Base-by-base conservation (phyloP, 2,113 vertebrate genomes). In the Pseudorhombus dupliciocellatus region DNA sequence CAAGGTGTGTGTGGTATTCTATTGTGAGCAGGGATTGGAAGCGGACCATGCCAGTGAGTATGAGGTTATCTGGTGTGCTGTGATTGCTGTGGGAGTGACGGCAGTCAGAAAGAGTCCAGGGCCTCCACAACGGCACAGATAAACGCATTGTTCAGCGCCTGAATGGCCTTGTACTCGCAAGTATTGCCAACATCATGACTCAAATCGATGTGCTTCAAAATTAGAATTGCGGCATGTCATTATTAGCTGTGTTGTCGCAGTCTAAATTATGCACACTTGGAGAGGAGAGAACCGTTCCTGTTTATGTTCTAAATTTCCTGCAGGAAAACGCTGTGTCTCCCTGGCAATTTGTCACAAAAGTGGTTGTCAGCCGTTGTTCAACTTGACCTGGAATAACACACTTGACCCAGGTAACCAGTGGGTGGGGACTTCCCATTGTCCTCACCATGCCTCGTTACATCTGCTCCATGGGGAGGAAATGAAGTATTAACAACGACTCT, bases 11-110 rank as follows among this genome's bases (percentile, higher is more conserved):
- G 26, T 54, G 18, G 20, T 22, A 57, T 80, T 58, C 52, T 57
- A 28, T 62, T 54, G 63, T 21, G 51, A 42, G 40, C 50, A 61
- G 69, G 60, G 46, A 75, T 64, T 42, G 22, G 37, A 58, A 37
- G 59, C 28, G 34, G 40, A 25, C 28, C 1, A 12, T 24, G 55
- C 25, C n/a, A 64, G 54, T 56, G 50, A 57, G 21, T 57, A 7
- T 31, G 1, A 54, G 31, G 70, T 78, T 60, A 79, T 86, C 77
- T 83, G 74, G 78, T 80, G 68, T 37, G 51, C 58, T 62, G 52
- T 64, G 75, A 84, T 84, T 81, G 62, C 69, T 77, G 40, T 66
- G 55, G 0, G 48, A 75, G 64, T 64, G 42, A 79, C 34, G 0
- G 11, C 66, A 11, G 15, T 58, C 48, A 53, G 20, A 60, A 62